Evolutionary conservation across 2,113 vertebrate species (phyloP).

Genomic region (Myanophis thanlyinensis): DNA sequence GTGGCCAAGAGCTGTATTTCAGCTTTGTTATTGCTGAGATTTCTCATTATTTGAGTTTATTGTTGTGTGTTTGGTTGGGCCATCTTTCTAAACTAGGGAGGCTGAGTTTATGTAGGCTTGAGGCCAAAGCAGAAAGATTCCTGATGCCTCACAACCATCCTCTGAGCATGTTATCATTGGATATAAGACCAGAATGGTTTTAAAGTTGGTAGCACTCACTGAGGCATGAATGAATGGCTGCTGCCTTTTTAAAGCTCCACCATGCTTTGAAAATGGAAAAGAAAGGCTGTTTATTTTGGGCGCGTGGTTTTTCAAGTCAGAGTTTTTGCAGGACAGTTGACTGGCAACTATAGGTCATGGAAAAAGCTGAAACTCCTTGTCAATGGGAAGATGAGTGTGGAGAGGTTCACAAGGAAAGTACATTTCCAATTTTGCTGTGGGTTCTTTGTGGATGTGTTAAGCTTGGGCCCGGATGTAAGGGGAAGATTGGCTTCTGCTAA

Average conservation of each 20-base stretch:
- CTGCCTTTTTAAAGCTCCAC: background rate
- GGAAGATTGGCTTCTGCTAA: background rate
- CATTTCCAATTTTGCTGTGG: constrained; percentile 6
- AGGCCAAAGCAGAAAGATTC: background rate
- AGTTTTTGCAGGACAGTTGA: background rate
- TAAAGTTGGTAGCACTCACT: background rate
- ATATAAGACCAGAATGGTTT: background rate
- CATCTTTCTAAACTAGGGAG: background rate
- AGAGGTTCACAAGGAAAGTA: constrained; percentile 2
- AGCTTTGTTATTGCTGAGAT: background rate
- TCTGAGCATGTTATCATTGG: background rate
- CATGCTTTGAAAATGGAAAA: background rate
- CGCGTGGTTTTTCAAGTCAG: background rate
- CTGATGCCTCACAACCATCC: background rate
- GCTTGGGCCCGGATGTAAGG: background rate
- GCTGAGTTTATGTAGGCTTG: background rate
- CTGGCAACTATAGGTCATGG: background rate
- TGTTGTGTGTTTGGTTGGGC: background rate
- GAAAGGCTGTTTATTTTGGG: constrained; percentile 10
- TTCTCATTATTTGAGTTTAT: background rate
- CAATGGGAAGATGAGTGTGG: background rate
- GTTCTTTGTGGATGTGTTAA: background rate
- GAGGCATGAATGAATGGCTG: background rate
- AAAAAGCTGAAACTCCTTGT: constrained; percentile 16
- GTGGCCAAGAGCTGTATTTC: background rate